phyloP scores from a whole-genome alignment of 2,888 invertebrate species.

The Rotaria socialis region DNA sequence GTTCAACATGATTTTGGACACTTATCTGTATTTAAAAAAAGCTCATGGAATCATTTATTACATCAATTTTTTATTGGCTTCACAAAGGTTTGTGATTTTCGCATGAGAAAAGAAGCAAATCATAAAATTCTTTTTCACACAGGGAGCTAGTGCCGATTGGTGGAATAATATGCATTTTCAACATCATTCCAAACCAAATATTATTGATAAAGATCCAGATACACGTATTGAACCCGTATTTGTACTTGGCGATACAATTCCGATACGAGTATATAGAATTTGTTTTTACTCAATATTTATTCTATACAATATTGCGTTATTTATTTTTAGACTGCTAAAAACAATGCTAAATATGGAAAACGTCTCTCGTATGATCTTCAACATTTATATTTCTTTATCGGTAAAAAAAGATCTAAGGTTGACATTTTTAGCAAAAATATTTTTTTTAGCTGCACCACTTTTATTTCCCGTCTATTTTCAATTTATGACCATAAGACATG shows the following conservation, averaged over 20 bases:
- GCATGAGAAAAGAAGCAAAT: background rate
- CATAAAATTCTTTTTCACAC: conserved; percentile 36
- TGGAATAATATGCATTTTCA: conserved; percentile 60
- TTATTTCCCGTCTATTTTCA: conserved; percentile 54
- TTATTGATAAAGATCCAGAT: conserved; percentile 59
- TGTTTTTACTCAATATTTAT: background rate
- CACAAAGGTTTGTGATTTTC: conserved; percentile 52
- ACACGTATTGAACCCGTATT: conserved; percentile 56
- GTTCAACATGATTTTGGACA: conserved; percentile 60
- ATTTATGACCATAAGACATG: conserved; percentile 54
- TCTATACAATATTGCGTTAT: background rate
- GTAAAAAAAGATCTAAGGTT: background rate
- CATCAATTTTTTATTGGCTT: conserved; percentile 56
- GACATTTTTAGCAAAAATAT: no score
- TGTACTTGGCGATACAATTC: conserved; percentile 56
- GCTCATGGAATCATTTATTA: conserved; percentile 52
- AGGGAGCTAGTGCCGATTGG: conserved; percentile 58
- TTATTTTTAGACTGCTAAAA: conserved; percentile 24
- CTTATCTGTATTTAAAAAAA: conserved; percentile 55
- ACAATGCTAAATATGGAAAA: conserved; percentile 39
- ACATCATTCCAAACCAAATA: conserved; percentile 60
- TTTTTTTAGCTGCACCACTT: conserved; percentile 37
- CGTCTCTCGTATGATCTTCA: conserved; percentile 38
- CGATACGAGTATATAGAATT: conserved; percentile 50
- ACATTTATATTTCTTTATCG: conserved; percentile 40